These are phyloP conservation scores for Oceanites oceanicus DNA, from an alignment of 2,113 vertebrate species.

Conservation along the genomic window DNA sequence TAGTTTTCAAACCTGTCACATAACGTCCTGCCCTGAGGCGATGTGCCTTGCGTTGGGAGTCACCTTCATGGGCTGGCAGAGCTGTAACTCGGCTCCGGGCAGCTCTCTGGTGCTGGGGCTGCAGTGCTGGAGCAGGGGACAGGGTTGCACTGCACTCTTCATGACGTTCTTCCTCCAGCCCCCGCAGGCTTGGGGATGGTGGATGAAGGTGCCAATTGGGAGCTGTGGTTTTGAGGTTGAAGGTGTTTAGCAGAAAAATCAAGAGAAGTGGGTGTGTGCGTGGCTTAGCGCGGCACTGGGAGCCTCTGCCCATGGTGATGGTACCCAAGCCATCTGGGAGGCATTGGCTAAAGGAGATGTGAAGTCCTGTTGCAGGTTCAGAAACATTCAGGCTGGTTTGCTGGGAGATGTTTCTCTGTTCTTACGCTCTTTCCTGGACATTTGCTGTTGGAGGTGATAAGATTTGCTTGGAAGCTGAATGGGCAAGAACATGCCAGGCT, in stretches of 20 bases:
- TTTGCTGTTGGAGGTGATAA: neutral
- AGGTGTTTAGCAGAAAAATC: neutral
- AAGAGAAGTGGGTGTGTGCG: accelerated
- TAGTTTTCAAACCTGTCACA: neutral
- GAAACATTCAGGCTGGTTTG: neutral
- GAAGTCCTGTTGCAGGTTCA: neutral
- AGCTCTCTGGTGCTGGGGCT: neutral
- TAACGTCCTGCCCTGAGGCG: neutral
- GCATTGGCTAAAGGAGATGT: neutral
- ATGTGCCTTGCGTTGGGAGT: neutral
- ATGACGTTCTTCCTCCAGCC: neutral
- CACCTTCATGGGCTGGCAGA: neutral
- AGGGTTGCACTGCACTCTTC: accelerated
- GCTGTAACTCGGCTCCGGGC: neutral
- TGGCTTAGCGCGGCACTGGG: neutral
- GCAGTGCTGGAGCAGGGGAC: neutral
- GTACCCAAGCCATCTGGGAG: neutral
- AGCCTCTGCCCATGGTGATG: neutral
- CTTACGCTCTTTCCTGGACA: neutral
- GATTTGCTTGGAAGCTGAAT: neutral
- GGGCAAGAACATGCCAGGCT: neutral
- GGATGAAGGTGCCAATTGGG: neutral
- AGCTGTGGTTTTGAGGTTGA: neutral
- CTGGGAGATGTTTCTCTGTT: neutral
- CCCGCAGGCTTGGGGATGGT: neutral